Evolutionary conservation across 2,113 vertebrate species (phyloP).

Genomic region (Saguinus midas): DNA sequence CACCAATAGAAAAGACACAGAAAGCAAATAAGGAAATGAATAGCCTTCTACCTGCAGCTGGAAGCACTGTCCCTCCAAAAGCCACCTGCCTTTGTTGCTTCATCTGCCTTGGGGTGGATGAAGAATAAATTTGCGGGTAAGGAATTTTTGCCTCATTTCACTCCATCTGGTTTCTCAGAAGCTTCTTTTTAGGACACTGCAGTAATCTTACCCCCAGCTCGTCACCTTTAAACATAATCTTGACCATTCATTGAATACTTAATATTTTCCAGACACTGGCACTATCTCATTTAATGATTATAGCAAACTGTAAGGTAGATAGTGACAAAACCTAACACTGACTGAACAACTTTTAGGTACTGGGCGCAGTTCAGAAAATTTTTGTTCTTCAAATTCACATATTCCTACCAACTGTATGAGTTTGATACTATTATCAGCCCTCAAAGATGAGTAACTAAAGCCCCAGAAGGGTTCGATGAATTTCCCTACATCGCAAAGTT

Average conservation of each 20-base stretch:
- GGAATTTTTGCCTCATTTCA: not conserved
- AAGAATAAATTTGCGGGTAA: not conserved
- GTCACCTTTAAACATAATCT: not conserved
- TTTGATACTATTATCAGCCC: not conserved
- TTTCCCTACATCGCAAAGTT: not conserved
- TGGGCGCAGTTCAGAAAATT: not conserved
- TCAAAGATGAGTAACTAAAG: not conserved
- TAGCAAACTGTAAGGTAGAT: not conserved
- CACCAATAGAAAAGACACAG: not conserved
- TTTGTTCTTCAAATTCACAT: not conserved
- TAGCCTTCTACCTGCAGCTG: not conserved
- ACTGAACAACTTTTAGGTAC: not conserved
- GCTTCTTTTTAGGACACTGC: not conserved
- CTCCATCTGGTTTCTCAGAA: not conserved
- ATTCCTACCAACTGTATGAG: not conserved
- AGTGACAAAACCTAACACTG: not conserved
- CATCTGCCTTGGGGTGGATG: not conserved
- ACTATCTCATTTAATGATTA: not conserved
- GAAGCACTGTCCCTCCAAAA: not conserved
- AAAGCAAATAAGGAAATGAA: not conserved
- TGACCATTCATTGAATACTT: not conserved
- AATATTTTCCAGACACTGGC: not conserved
- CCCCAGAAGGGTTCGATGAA: not conserved
- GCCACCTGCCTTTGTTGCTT: not conserved
- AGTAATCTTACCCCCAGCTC: not conserved